Evolutionary conservation across 2,797 vertebrate genomes (phyloP), one percentile per base, ranked within the genome.

Genomic region (Aselliscus stoliczkanus): DNA sequence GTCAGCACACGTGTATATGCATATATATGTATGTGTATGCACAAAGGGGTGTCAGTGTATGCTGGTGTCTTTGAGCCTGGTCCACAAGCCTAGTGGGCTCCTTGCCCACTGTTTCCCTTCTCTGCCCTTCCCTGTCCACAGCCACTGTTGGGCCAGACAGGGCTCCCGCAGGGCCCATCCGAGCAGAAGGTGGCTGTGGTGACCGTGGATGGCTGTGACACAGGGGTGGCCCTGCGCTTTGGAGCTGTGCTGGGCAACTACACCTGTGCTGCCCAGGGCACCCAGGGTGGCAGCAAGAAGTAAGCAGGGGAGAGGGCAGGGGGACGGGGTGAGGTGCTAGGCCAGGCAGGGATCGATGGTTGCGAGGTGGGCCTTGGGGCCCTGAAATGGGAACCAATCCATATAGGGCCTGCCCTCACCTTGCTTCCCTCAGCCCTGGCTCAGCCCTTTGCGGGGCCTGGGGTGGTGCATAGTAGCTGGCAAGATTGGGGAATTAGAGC

Each of bases 201-300:
- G 98, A 99, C 99, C 0, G 98, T 99, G 97, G 99, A 99, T 50
- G 98, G 99, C 98, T 99, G 99, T 34, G 99, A 99, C 97, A 98
- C 98, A 0, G 98, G 99, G 0, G 98, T 99, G 97, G 99, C 99
- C 18, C 98, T 99, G 95, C 98, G 99, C 91, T 99, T 99, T 0
- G 99, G 99, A 81, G 97, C 98, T 29, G 21, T 98, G 96, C 98
- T 99, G 5, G 99, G 99, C 95, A 99, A 99, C 98, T 99, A 99
- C 97, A 99, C 99, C 50, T 99, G 99, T 23, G 99, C 99, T 0
- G 99, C 99, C 31, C 99, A 99, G 98, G 99, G 99, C 79, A 99
- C 98, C 97, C 99, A 99, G 86, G 99, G 99, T 0, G 99, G 99
- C 98, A 99, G 99, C 97, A 99, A 99, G 97, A 99, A 99, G 99